phyloP scores from a whole-genome alignment of 2,797 vertebrate species.

The Mus caroli region DNA sequence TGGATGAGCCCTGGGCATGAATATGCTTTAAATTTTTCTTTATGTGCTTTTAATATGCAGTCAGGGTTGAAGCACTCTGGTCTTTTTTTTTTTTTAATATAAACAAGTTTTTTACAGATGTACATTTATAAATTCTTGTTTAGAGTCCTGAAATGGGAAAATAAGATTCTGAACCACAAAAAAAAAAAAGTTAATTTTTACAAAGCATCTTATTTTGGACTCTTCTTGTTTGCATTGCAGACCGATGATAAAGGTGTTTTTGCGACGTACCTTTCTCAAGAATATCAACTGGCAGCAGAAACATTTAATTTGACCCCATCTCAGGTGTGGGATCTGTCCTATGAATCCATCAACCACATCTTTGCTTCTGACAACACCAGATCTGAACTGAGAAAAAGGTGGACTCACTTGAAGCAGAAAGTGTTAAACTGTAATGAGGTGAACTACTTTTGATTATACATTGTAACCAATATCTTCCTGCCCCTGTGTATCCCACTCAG shows the following conservation, averaged over 20 bases:
- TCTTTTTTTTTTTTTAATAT: constrained; percentile 31
- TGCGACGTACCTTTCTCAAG: constrained; percentile 95
- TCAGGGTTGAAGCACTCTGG: background rate
- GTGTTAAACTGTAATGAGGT: constrained; percentile 78
- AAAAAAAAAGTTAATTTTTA: constrained; percentile 15
- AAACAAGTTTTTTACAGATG: constrained; percentile 11
- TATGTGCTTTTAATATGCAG: constrained; percentile 26
- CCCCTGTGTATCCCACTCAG: background rate
- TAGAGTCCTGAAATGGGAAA: constrained; percentile 59
- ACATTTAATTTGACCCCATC: constrained; percentile 93
- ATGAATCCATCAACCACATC: constrained; percentile 93
- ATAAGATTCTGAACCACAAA: constrained; percentile 27
- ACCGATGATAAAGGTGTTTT: constrained; percentile 99
- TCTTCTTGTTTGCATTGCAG: constrained; percentile 87
- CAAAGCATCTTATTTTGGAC: constrained; percentile 63
- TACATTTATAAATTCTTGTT: background rate
- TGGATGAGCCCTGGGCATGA: background rate
- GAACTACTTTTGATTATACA: constrained; percentile 20
- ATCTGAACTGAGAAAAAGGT: constrained; percentile 92
- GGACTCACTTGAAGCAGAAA: constrained; percentile 90
- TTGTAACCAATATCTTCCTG: background rate
- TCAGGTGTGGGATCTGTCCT: constrained; percentile 95
- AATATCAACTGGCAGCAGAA: constrained; percentile 95
- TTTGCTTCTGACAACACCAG: constrained; percentile 93
- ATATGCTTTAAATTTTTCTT: constrained; percentile 7